Evolutionary conservation across 2,888 invertebrate genomes (phyloP).

Genomic region (Drosophila tanythrix): DNA sequence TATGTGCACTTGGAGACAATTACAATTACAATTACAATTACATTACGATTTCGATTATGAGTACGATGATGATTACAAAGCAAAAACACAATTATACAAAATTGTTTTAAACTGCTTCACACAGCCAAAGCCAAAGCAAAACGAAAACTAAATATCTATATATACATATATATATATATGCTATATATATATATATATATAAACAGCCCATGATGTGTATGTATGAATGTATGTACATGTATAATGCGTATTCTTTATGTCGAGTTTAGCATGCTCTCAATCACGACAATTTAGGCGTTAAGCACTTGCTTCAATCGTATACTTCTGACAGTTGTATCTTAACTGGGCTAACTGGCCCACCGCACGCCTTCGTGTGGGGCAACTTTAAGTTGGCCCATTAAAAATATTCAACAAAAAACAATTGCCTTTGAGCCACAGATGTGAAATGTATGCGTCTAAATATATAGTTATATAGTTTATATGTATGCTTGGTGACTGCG

Average conservation of each 20-base stretch:
- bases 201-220: slow-evolving; percentile 11
- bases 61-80: slow-evolving; percentile 38
- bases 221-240: neutral
- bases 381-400: slow-evolving; percentile 16
- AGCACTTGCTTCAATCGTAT: slow-evolving; percentile 7
- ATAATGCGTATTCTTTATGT: slow-evolving; percentile 2
- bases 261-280: slow-evolving; percentile 35
- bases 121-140: slow-evolving; percentile 13
- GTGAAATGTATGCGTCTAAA: slow-evolving; percentile 20
- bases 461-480: slow-evolving; percentile 1
- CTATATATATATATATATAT: slow-evolving; percentile 11
- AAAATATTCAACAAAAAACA: slow-evolving; percentile 17
- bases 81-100: slow-evolving; percentile 29
- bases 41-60: slow-evolving; percentile 29
- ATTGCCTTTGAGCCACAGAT: slow-evolving; percentile 27
- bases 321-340: slow-evolving; percentile 10
- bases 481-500: slow-evolving; percentile 25
- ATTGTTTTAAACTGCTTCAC: slow-evolving; percentile 34
- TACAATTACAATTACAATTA: slow-evolving; percentile 31
- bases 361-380: slow-evolving; percentile 13
- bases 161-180: neutral
- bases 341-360: slow-evolving; percentile 39
- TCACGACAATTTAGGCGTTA: slow-evolving; percentile 4
- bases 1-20: slow-evolving; percentile 35
- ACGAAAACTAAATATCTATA: slow-evolving; percentile 16